Evolutionary conservation across 2,113 vertebrate genomes (phyloP).

Genomic region (Nesoenas mayeri): DNA sequence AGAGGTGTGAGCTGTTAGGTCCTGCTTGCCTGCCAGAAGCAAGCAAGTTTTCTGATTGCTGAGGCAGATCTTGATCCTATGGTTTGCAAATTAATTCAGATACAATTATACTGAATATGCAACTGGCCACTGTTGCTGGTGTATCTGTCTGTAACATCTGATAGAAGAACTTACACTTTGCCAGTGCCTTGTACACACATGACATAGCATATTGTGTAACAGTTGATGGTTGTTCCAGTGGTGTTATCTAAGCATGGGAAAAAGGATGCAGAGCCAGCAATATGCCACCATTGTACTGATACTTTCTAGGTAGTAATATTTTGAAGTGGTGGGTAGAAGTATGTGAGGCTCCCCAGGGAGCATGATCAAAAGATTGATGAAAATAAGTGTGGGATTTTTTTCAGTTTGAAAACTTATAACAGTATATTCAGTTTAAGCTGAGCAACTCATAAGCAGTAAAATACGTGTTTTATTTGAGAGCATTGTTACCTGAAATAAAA

Average conservation of each 20-base stretch:
- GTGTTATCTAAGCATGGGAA: not conserved
- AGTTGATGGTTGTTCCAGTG: not conserved
- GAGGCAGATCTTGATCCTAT: not conserved
- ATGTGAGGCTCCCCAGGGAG: not conserved
- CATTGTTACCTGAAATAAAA: not conserved
- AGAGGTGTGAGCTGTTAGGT: not conserved
- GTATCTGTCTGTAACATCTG: not conserved
- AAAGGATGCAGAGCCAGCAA: not conserved
- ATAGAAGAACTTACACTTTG: not conserved
- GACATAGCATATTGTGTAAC: not conserved
- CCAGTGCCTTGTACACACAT: not conserved
- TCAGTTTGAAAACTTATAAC: not conserved
- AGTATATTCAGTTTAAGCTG: not conserved
- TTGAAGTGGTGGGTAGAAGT: not conserved
- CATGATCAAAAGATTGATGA: not conserved
- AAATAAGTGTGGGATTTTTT: not conserved
- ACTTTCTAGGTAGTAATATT: not conserved
- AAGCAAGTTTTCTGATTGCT: not conserved
- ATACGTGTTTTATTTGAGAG: not conserved
- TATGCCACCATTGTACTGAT: not conserved
- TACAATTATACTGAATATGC: not conserved
- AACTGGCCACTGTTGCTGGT: not conserved
- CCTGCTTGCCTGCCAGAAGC: not conserved
- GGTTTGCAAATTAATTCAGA: not conserved
- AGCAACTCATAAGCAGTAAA: not conserved